These are phyloP conservation scores for Drepanosiphum platanoidis DNA, from an alignment of 2,888 invertebrate species.

Conservation along the genomic window DNA sequence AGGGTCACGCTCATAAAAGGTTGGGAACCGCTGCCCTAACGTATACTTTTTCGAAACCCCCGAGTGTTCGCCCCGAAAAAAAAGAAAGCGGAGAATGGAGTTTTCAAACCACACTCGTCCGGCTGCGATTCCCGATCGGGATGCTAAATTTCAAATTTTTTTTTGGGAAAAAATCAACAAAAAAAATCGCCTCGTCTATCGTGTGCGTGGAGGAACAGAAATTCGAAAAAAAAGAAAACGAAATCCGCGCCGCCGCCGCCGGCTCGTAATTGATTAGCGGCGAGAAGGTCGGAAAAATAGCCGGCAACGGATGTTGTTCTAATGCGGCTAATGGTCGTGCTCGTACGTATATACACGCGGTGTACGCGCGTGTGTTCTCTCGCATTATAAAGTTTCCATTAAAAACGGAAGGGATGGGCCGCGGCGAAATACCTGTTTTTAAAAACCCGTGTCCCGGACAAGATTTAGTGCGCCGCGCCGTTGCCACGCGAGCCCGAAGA, in stretches of 20 bases:
- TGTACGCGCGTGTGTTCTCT: neutral
- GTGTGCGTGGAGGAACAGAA: no score
- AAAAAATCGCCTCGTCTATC: no score
- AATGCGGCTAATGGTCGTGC: constrained; percentile 46
- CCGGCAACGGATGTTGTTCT: constrained; percentile 12
- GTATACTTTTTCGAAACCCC: no score
- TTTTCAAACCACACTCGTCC: no score
- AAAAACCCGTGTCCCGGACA: constrained; percentile 35
- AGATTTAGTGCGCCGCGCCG: constrained; percentile 43
- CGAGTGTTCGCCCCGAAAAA: no score
- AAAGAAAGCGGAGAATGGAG: no score
- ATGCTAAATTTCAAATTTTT: neutral
- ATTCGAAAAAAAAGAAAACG: neutral
- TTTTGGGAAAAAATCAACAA: no score
- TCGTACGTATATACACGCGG: neutral
- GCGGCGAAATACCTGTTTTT: constrained; percentile 12
- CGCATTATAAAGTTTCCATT: constrained; percentile 5
- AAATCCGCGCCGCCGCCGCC: neutral
- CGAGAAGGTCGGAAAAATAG: constrained; percentile 38
- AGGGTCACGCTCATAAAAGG: no score
- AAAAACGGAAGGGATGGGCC: constrained; percentile 4
- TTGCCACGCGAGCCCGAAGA: neutral
- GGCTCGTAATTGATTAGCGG: constrained; percentile 39
- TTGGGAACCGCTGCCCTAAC: no score
- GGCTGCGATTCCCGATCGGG: neutral